phyloP scores from a whole-genome alignment of 2,888 invertebrate species.

The Ochlodes sylvanus region DNA sequence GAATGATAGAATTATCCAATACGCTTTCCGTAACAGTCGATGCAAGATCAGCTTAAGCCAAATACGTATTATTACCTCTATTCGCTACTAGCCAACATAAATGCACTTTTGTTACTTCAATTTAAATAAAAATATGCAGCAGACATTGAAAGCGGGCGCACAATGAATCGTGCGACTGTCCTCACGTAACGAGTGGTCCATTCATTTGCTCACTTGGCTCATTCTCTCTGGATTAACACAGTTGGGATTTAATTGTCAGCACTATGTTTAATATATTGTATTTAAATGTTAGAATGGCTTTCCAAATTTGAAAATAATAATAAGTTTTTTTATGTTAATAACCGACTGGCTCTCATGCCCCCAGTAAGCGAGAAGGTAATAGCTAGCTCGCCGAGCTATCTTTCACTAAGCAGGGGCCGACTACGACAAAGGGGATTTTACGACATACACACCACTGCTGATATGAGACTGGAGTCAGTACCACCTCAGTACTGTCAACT shows the following conservation, averaged over 20 bases:
- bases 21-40: not conserved
- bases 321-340: too few species aligned
- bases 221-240: constrained; percentile 53
- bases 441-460: too few species aligned
- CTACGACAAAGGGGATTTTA: too few species aligned
- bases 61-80: not conserved
- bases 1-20: too few species aligned
- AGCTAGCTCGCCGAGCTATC: too few species aligned
- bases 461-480: too few species aligned
- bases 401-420: too few species aligned
- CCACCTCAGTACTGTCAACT: too few species aligned
- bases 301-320: too few species aligned
- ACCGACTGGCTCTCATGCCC: too few species aligned
- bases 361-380: too few species aligned
- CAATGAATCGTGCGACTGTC: constrained; percentile 42
- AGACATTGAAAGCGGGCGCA: constrained; percentile 33
- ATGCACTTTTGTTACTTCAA: not conserved
- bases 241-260: constrained; percentile 54
- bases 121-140: constrained; percentile 4
- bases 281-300: too few species aligned
- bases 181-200: constrained; percentile 38
- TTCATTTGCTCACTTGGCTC: constrained; percentile 12
- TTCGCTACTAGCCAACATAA: not conserved
- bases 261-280: not conserved
- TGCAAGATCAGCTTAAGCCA: not conserved